Conservation (phyloP, 2,797 vertebrate species). For the Takifugu rubripes region DNA sequence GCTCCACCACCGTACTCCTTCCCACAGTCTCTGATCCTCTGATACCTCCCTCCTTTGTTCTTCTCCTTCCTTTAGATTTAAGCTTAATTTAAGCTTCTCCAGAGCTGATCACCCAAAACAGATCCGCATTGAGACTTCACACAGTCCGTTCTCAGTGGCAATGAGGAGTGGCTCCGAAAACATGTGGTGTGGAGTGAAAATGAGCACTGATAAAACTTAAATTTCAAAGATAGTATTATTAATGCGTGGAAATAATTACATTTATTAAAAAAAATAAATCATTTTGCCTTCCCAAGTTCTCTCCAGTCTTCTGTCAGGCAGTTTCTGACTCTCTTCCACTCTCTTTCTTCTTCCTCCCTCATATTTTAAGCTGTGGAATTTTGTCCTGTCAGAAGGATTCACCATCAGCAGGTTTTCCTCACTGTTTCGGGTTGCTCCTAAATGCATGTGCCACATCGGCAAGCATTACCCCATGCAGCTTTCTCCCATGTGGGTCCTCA, state of each 20-base stretch:
- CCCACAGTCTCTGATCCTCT: too few species aligned
- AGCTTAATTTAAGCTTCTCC: too few species aligned
- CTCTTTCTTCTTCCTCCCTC: slow-evolving; percentile 9
- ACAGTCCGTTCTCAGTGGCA: too few species aligned
- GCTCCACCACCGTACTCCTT: too few species aligned
- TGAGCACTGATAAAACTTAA: background rate
- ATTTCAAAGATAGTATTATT: slow-evolving; percentile 13
- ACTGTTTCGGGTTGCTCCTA: slow-evolving; percentile 2
- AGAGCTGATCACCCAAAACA: too few species aligned
- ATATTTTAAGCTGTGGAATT: slow-evolving; percentile 33
- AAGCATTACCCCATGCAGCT: background rate
- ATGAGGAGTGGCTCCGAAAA: background rate
- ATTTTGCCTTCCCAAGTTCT: slow-evolving; percentile 21
- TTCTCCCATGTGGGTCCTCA: slow-evolving; percentile 4
- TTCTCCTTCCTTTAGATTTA: too few species aligned
- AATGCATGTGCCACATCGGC: too few species aligned
- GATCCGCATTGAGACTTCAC: too few species aligned
- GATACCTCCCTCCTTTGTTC: too few species aligned
- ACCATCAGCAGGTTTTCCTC: slow-evolving; percentile 47
- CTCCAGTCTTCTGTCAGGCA: slow-evolving; percentile 30
- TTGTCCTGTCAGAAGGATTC: slow-evolving; percentile 52
- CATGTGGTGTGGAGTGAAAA: background rate
- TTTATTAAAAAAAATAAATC: slow-evolving; percentile 44
- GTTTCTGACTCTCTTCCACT: slow-evolving; percentile 1
- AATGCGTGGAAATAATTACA: slow-evolving; percentile 28